Conservation (phyloP, 2,888 invertebrate species). For the Eupelmus urozonus region DNA sequence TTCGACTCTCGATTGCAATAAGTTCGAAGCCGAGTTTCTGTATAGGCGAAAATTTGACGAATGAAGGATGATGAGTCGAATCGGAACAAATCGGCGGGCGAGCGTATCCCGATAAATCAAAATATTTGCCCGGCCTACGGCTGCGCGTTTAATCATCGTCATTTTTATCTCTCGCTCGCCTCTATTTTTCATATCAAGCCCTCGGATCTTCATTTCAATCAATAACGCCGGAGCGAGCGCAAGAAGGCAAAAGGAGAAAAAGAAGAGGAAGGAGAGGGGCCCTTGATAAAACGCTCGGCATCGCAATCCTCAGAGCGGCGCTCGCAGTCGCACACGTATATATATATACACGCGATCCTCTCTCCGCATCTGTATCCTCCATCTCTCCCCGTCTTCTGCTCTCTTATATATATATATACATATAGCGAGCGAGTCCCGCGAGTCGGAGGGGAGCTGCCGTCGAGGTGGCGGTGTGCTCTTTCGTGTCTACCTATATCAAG, state of each 20-base stretch:
- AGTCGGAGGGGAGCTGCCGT: not conserved
- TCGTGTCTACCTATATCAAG: constrained; percentile 56
- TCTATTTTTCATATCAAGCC: not conserved
- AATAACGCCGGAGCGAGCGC: too few species aligned
- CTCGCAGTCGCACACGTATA: too few species aligned
- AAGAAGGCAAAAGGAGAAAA: not conserved
- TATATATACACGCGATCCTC: constrained; percentile 9
- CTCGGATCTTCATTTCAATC: not conserved
- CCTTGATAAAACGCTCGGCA: constrained; percentile 3
- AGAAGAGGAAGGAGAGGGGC: not conserved
- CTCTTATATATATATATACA: constrained; percentile 32
- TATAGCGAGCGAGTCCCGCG: not conserved
- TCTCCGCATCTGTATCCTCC: not conserved
- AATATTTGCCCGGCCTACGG: too few species aligned
- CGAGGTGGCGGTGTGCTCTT: constrained; percentile 36
- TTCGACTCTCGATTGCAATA: not conserved
- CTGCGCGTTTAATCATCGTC: too few species aligned
- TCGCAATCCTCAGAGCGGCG: not conserved
- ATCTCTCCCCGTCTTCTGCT: constrained; percentile 1
- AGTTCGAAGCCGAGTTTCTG: too few species aligned
- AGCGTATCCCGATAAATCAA: too few species aligned
- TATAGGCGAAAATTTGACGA: too few species aligned
- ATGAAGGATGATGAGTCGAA: too few species aligned
- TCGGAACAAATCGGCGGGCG: too few species aligned
- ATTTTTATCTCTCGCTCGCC: too few species aligned